Evolutionary conservation across 1,140 invertebrate species (phyloP), one percentile per base, ranked within the genome.

Genomic region (Diabrotica undecimpunctata): DNA sequence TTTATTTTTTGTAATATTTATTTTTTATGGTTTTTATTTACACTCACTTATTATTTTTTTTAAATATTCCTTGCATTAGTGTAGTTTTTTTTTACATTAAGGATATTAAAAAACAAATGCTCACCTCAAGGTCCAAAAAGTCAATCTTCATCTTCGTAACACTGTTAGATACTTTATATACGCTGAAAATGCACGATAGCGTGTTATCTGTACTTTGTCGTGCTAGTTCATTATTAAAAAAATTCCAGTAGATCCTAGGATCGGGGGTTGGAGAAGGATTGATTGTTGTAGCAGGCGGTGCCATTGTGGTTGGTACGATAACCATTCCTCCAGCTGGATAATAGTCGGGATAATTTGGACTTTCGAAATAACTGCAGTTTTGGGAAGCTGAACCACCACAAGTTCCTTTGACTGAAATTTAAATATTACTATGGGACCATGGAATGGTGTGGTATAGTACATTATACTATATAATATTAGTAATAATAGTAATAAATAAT

Each of bases 101-200:
- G 4, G 25, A 25, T 25, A 25, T 25, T 25, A 25, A 4, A 25
- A 25, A 25, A 25, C 25, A 25, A 46, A n/a, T 46, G 6, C 72
- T 69, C 77, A 90, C 88, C 80, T 90, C 86, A 75, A 91, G 87
- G 74, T 83, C 83, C 3, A 84, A 76, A 71, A 91, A 89, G 74
- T 91, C 88, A 11, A 92, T 74, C 50, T 87, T 77, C 61, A 92
- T 79, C 75, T 90, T 89, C 71, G 83, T 82, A 3, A 91, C 80
- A 61, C 83, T 79, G 37, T 80, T 71, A 38, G 79, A 79, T 0
- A 77, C 66, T 78, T 91, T 90, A 63, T 86, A 79, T 2, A 92
- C 76, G 13, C 80, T 83, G 55, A 90, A 75, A 11, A 80, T 82
- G 73, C 90, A 92, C 3, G 85, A 81, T 4, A 83, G 65, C 62